Evolutionary conservation across 1,140 invertebrate genomes (phyloP).

Genomic region (Hypsibius dujardini): DNA sequence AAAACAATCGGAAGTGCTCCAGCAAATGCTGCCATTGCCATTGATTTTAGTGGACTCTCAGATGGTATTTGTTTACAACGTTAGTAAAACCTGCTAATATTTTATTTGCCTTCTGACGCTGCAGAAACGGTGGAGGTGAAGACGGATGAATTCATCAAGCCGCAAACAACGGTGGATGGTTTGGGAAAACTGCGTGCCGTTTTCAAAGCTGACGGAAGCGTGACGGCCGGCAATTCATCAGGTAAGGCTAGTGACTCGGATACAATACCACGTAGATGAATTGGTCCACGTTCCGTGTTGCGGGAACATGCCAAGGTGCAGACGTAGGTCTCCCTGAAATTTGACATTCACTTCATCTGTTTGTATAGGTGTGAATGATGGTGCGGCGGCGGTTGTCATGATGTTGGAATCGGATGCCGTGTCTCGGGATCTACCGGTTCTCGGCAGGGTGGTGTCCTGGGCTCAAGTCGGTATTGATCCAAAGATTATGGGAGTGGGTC

Average conservation of each 20-base stretch:
- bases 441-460: not conserved
- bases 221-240: conserved; percentile 60
- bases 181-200: conserved; percentile 44
- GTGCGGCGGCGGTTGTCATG: conserved; percentile 59
- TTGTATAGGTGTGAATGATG: conserved; percentile 52
- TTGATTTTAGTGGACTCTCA: no score
- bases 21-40: no score
- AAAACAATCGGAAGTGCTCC: no score
- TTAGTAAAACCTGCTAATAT: no score
- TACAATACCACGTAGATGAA: no score
- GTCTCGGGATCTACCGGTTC: not conserved
- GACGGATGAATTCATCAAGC: conserved; percentile 9
- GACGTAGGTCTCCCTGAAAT: not conserved
- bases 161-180: conserved; percentile 38
- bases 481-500: conserved; percentile 54
- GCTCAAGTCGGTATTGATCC: conserved; percentile 49
- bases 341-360: not conserved
- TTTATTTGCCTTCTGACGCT: no score
- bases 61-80: no score
- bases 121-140: conserved; percentile 4
- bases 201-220: conserved; percentile 42
- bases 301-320: not conserved
- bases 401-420: conserved; percentile 5
- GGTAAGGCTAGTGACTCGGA: conserved; percentile 30
- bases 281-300: not conserved